Percentiles rank a stretch among this genome's conserved stretches.
These are phyloP conservation scores for Drepanosiphum platanoidis DNA, from an alignment of 2,888 invertebrate species.

Conservation along the genomic window DNA sequence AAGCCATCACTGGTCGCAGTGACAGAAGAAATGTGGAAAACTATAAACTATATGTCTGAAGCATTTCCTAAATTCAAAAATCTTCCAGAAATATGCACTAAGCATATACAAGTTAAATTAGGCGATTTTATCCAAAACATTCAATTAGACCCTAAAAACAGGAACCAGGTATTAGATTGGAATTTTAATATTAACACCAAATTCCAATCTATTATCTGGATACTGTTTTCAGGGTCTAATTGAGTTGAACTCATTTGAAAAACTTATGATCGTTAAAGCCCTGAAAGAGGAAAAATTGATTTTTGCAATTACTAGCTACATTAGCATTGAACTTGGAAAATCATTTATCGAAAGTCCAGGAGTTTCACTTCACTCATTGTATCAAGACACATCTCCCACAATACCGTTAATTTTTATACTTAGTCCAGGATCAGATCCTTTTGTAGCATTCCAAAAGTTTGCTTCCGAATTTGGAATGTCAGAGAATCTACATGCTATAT, in stretches of 20 bases:
- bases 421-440: slow-evolving; percentile 90
- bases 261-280: slow-evolving; percentile 81
- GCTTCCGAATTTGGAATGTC: slow-evolving; percentile 79
- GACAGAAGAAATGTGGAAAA: slow-evolving; percentile 76
- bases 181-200: too few species aligned
- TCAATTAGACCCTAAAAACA: slow-evolving; percentile 28
- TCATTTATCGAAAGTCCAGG: slow-evolving; percentile 86
- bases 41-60: slow-evolving; percentile 41
- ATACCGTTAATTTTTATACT: slow-evolving; percentile 88
- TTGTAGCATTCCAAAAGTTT: slow-evolving; percentile 83
- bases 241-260: slow-evolving; percentile 73
- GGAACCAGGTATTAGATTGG: neutral
- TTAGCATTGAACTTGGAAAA: slow-evolving; percentile 79
- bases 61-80: slow-evolving; percentile 47
- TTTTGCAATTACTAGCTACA: slow-evolving; percentile 83
- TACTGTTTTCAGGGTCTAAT: too few species aligned
- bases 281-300: slow-evolving; percentile 84
- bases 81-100: slow-evolving; percentile 42
- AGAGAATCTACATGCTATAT: slow-evolving; percentile 81
- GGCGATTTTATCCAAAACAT: slow-evolving; percentile 36
- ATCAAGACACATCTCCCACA: slow-evolving; percentile 75
- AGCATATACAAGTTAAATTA: slow-evolving; percentile 7
- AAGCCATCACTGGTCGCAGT: slow-evolving; percentile 74
- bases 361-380: slow-evolving; percentile 76
- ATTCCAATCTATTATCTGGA: too few species aligned